Conservation (phyloP, 2,797 vertebrate genomes). For the Strix occidentalis region DNA sequence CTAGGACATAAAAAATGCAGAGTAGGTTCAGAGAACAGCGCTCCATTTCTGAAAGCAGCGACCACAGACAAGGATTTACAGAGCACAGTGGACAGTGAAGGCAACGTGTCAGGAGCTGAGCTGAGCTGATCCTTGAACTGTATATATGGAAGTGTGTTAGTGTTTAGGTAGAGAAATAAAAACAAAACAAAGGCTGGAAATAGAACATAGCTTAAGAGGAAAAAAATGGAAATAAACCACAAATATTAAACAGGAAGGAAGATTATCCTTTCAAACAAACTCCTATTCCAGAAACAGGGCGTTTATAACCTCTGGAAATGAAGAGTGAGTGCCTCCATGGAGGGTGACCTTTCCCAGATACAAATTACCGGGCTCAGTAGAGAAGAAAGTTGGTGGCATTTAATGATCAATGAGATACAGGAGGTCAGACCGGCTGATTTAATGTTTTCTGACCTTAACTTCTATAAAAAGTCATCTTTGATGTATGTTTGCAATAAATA, state of each 20-base stretch:
- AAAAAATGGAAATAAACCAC: background rate
- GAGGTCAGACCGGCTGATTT: background rate
- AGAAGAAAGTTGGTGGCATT: background rate
- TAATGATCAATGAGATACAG: background rate
- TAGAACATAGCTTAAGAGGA: background rate
- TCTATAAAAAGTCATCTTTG: background rate
- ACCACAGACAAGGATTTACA: no score
- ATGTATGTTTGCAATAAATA: background rate
- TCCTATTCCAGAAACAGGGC: rapidly evolving
- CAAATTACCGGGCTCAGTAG: background rate
- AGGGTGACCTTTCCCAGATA: background rate
- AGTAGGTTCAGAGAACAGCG: rapidly evolving
- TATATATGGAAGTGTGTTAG: background rate
- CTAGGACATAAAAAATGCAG: background rate
- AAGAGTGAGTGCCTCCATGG: background rate
- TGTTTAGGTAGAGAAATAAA: background rate
- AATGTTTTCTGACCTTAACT: background rate
- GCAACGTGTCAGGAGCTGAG: background rate
- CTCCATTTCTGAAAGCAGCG: background rate
- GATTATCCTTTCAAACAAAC: no score
- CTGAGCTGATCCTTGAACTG: background rate
- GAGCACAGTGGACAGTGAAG: background rate
- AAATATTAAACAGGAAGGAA: no score
- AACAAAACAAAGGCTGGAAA: background rate
- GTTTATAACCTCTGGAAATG: no score